A percentile compares a stretch with the other conserved stretches of the same genome.
These are phyloP conservation scores for Glaucomys volans DNA, from an alignment of 2,113 vertebrate species.

Conservation along the genomic window DNA sequence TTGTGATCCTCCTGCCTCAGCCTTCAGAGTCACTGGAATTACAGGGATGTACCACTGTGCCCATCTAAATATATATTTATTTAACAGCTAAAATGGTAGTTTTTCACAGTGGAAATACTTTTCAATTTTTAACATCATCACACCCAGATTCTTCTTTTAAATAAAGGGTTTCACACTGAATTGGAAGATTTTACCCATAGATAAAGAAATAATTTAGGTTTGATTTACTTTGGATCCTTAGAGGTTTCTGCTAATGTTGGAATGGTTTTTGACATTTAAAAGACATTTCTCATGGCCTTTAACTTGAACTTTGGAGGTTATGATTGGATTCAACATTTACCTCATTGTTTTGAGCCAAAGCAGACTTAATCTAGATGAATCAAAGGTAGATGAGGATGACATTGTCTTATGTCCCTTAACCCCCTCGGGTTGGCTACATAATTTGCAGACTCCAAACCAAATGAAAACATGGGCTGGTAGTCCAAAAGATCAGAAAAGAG, in stretches of 20 bases:
- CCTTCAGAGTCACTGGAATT: too few species aligned
- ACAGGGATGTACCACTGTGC: too few species aligned
- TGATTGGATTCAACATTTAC: constrained; percentile 43
- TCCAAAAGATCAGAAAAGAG: not conserved
- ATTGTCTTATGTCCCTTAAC: not conserved
- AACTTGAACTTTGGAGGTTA: constrained; percentile 52
- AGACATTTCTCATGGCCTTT: constrained; percentile 39
- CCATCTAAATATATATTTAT: not conserved
- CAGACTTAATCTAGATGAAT: constrained; percentile 43
- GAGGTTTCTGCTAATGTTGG: constrained; percentile 47
- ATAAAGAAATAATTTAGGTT: constrained; percentile 58
- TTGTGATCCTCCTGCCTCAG: too few species aligned
- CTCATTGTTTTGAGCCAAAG: constrained; percentile 51
- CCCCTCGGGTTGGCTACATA: not conserved
- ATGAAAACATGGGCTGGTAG: not conserved
- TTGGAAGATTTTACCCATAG: not conserved
- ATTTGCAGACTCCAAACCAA: not conserved
- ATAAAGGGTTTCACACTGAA: not conserved
- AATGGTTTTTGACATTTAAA: constrained; percentile 70
- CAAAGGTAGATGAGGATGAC: not conserved
- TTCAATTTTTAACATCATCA: not conserved
- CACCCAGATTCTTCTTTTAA: not conserved
- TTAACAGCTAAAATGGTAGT: not conserved
- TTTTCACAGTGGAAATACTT: not conserved
- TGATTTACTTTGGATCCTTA: constrained; percentile 44